These are phyloP conservation scores for Oryzias sinensis DNA, from an alignment of 2,797 vertebrate genomes.

Conservation along the genomic window DNA sequence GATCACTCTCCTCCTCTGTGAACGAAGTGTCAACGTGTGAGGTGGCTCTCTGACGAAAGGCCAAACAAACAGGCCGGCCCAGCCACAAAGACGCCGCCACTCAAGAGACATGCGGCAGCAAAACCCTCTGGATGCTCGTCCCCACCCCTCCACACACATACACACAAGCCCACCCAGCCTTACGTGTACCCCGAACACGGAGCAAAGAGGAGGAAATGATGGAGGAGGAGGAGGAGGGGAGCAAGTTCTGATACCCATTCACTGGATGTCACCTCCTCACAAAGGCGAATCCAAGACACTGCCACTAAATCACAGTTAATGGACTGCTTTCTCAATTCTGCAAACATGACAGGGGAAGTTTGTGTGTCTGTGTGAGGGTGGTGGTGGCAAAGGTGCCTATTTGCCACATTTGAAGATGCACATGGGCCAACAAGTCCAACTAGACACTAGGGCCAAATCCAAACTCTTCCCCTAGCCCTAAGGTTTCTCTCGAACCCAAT, in stretches of 20 bases:
- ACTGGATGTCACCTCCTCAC: conserved; percentile 75
- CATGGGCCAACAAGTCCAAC: conserved; percentile 55
- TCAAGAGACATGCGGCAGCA: conserved; percentile 70
- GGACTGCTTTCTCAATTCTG: conserved; percentile 77
- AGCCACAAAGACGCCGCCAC: conserved; percentile 72
- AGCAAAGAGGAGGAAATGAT: conserved; percentile 51
- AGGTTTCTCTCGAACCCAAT: too few species aligned
- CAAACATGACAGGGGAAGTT: conserved; percentile 76
- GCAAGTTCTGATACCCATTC: conserved; percentile 75
- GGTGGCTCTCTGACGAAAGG: conserved; percentile 59
- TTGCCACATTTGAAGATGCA: conserved; percentile 61
- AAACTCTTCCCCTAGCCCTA: too few species aligned
- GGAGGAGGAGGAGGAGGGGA: conserved; percentile 54
- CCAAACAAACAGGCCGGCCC: conserved; percentile 77
- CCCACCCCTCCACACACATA: conserved; percentile 33
- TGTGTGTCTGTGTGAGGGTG: conserved; percentile 48
- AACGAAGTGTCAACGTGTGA: conserved; percentile 58
- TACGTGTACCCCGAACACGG: conserved; percentile 27
- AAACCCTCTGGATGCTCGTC: conserved; percentile 60
- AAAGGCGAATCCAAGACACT: conserved; percentile 76
- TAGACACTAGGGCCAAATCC: not conserved
- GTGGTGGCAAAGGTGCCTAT: conserved; percentile 53
- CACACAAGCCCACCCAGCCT: conserved; percentile 41
- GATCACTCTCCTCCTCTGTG: conserved; percentile 10
- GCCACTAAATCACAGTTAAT: conserved; percentile 82